Evolutionary conservation across 2,113 vertebrate genomes (phyloP), one percentile per base, ranked within the genome.

Genomic region (Archocentrus centrarchus): DNA sequence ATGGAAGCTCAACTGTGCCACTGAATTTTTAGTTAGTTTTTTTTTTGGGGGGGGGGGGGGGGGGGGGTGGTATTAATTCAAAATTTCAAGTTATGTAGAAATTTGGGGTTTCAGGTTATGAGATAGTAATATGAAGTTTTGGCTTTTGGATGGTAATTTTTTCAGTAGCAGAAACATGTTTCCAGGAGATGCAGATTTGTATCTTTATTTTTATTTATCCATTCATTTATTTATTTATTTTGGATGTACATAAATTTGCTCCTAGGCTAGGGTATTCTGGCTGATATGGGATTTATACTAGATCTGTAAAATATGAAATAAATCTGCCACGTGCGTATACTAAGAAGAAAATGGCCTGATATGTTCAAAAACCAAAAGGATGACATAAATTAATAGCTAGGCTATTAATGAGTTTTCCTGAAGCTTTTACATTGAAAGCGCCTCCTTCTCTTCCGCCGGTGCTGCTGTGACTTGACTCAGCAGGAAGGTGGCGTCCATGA

Each of bases 401-500:
- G 37, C 37, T 39, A 39, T 39, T 39, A 39, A 39, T 8, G 9
- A 35, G 37, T 14, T 11, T 68, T 47, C 39, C 64, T 11, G 11
- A 3, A 6, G 20, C 64, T 84, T 79, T 93, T 93, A 93, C 20
- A 83, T 50, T 91, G 92, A 88, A 91, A 58, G 11, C 2, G 0
- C 7, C 5, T 0, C 11, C n/a, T 32, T 61, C 35, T 32, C 1
- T 88, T 89, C 89, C 91, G 27, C 6, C 20, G 14, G 35, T 57
- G 24, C 17, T 58, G 0, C 1, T 17, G 4, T 5, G 5, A 17
- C 77, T 92, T 92, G 77, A 92, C 82, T n/a, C 30, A 9, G 70
- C 11, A 79, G 44, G 81, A 81, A 86, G 79, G 77, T 27, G 91
- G 90, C 81, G 58, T 88, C 90, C 91, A 87, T 83, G 89, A 91